Conservation (phyloP, 1,140 invertebrate genomes). For the Apis dorsata region DNA sequence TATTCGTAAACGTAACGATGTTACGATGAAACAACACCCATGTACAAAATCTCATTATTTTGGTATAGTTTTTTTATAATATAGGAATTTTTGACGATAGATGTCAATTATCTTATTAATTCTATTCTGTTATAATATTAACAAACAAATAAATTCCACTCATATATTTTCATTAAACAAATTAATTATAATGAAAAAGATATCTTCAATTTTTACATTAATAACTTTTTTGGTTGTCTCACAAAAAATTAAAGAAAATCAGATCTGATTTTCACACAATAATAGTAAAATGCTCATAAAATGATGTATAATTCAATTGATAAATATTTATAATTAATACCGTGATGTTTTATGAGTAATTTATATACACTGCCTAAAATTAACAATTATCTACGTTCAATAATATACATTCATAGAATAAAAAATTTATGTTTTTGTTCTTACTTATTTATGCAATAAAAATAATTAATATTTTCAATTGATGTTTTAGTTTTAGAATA, state of each 20-base stretch:
- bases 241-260: background rate
- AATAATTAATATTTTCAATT: background rate
- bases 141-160: background rate
- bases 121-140: background rate
- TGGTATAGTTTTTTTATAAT: background rate
- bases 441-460: background rate
- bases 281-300: background rate
- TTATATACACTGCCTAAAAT: slow-evolving; percentile 23
- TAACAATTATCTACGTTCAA: background rate
- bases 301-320: background rate
- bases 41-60: slow-evolving; percentile 1
- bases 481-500: background rate
- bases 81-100: background rate
- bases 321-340: slow-evolving; percentile 33
- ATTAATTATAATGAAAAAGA: background rate
- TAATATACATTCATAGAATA: background rate
- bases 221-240: background rate
- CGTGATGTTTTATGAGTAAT: background rate
- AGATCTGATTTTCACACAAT: background rate
- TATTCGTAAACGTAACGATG: background rate
- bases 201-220: background rate
- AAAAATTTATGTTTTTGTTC: background rate
- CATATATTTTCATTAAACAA: background rate
- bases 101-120: background rate
- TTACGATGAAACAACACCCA: slow-evolving; percentile 14